Evolutionary conservation across 2,888 invertebrate species (phyloP).

Genomic region (Dione juno): DNA sequence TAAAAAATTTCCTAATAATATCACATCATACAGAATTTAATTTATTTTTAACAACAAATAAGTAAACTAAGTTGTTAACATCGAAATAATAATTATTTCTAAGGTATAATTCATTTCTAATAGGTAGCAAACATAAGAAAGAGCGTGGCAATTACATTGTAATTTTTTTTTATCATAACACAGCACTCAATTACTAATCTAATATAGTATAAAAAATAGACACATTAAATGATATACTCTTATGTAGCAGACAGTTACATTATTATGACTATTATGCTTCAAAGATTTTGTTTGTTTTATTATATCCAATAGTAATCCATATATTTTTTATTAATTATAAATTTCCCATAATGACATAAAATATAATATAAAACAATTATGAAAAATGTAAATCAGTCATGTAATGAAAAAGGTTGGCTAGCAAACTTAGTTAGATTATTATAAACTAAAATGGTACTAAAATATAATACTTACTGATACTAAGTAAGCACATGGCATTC

Average conservation of each 20-base stretch:
- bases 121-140: slow-evolving; percentile 22
- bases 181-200: slow-evolving; percentile 42
- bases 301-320: background rate
- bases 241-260: slow-evolving; percentile 11
- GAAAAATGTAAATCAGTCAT: no score
- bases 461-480: no score
- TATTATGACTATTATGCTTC: background rate
- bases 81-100: slow-evolving; percentile 12
- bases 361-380: no score
- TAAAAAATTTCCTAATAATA: slow-evolving; percentile 43
- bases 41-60: slow-evolving; percentile 29
- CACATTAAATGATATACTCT: slow-evolving; percentile 15
- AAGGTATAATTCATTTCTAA: slow-evolving; percentile 13
- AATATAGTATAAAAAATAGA: slow-evolving; percentile 34
- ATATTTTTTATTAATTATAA: no score
- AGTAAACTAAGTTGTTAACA: slow-evolving; percentile 14
- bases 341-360: no score
- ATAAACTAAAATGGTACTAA: no score
- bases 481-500: background rate
- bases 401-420: no score
- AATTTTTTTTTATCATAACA: slow-evolving; percentile 37
- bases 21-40: slow-evolving; percentile 45
- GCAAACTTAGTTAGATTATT: no score
- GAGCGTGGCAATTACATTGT: slow-evolving; percentile 28
- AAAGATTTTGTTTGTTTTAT: background rate